Evolutionary conservation across 1,140 invertebrate species (phyloP).

Genomic region (Bombus ignitus): DNA sequence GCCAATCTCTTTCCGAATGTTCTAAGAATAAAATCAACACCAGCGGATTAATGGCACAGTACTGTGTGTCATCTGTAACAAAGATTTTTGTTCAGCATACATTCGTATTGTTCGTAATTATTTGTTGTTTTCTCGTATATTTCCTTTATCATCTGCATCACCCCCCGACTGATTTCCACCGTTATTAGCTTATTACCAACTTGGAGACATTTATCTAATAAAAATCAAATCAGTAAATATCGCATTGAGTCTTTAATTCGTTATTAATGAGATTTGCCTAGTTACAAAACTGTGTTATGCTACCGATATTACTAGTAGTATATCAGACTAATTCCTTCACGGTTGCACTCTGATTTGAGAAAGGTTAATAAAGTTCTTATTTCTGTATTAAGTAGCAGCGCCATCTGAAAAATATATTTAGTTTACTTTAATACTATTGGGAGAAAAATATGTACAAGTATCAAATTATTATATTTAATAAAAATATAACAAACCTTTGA

Average conservation of each 20-base stretch:
- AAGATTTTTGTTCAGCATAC: neutral
- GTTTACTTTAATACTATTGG: neutral
- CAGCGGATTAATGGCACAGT: neutral
- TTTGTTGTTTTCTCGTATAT: neutral
- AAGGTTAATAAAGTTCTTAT: neutral
- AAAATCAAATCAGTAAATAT: neutral
- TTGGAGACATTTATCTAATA: neutral
- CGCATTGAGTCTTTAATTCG: neutral
- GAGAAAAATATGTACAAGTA: no score
- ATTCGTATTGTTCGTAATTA: neutral
- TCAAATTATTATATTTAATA: no score
- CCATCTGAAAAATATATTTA: neutral
- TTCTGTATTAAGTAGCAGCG: neutral
- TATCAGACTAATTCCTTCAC: neutral
- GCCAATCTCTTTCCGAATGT: neutral
- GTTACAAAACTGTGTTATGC: neutral
- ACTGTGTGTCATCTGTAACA: no score
- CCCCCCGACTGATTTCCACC: neutral
- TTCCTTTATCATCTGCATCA: neutral
- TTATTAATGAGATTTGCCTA: neutral
- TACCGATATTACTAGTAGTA: no score
- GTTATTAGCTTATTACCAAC: neutral
- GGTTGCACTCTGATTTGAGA: neutral
- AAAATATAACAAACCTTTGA: no score
- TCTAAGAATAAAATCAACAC: neutral